Base-by-base conservation (phyloP, 2,113 vertebrate genomes). In the Uria lomvia region DNA sequence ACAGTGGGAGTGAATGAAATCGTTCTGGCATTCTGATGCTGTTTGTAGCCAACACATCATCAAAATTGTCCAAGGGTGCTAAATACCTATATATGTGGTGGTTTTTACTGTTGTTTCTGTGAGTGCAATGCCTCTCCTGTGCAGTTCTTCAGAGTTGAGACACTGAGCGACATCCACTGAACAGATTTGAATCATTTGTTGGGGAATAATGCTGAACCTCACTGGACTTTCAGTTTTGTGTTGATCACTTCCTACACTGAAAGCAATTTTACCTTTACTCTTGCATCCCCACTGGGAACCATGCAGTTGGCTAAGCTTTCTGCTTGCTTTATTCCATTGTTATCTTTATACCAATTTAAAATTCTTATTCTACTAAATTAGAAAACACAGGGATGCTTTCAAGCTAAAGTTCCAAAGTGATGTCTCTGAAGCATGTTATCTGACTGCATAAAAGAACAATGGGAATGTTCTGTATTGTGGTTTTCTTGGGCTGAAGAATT, bases 31-130 rank as follows among this genome's bases (percentile, higher is more conserved):
- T 16, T 88, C 20, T 36, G 30, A 23, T 63, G 19, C 52, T 70
- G 17, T 67, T 71, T 24, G 7, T 68, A 66, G 58, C 32, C 8
- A 67, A 1, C n/a, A 30, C 14, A 3, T 62, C 7, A 34, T 60
- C 17, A 40, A 10, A 55, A 49, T 17, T 42, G 55, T 32, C 30
- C 23, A 34, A 15, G 42, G 27, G 9, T 88, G 20, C 18, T n/a
- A 3, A 66, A 11, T 42, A 38, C 12, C 2, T 29, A 0, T 9
- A 5, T 26, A 15, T 9, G 3, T 30, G 6, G 8, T 27, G 38
- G 50, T 5, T 86, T 87, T 73, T 63, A 10, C 26, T 72, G 11
- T 42, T 72, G 11, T 42, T 90, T 52, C 30, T 47, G 8, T 20
- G 23, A 29, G 40, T 56, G 26, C 20, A 34, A 29, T 36, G 49